phyloP scores from a whole-genome alignment of 2,888 invertebrate species.

The Apodemia mormo region DNA sequence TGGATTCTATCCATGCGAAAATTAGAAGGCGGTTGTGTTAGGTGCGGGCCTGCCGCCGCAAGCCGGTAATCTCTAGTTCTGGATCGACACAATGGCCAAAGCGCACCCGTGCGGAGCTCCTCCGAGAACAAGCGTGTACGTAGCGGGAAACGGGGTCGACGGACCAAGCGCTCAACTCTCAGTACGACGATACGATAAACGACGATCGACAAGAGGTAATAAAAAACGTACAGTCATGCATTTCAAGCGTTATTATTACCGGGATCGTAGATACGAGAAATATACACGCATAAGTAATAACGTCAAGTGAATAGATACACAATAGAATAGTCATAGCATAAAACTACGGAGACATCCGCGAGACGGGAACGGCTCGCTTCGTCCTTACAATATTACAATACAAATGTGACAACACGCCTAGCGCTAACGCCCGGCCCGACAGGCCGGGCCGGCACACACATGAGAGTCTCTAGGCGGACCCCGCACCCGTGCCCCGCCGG shows the following conservation, averaged over 20 bases:
- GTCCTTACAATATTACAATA: conserved; percentile 79
- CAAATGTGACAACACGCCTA: conserved; percentile 80
- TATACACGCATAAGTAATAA: conserved; percentile 80
- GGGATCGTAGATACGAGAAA: conserved; percentile 84
- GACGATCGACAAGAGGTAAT: conserved; percentile 80
- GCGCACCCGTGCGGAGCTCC: conserved; percentile 76
- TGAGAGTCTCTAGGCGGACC: conserved; percentile 78
- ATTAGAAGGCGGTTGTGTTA: conserved; percentile 80
- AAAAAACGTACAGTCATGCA: conserved; percentile 93
- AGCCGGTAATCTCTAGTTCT: conserved; percentile 73
- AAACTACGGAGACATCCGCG: conserved; percentile 77
- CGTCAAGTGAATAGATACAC: conserved; percentile 76
- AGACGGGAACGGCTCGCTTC: conserved; percentile 72
- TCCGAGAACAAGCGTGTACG: conserved; percentile 79
- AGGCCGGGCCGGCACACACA: conserved; percentile 74
- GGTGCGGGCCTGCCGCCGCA: conserved; percentile 77
- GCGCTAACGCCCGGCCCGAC: conserved; percentile 77
- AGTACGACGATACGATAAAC: conserved; percentile 76
- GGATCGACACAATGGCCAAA: conserved; percentile 76
- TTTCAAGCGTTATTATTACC: conserved; percentile 94
- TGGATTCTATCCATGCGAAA: conserved; percentile 81
- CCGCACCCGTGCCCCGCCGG: conserved; percentile 74
- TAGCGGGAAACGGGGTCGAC: conserved; percentile 77
- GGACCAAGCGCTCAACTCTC: conserved; percentile 78
- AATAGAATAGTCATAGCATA: conserved; percentile 77